Conservation (phyloP, 2,113 vertebrate species). For the Proteles cristata region DNA sequence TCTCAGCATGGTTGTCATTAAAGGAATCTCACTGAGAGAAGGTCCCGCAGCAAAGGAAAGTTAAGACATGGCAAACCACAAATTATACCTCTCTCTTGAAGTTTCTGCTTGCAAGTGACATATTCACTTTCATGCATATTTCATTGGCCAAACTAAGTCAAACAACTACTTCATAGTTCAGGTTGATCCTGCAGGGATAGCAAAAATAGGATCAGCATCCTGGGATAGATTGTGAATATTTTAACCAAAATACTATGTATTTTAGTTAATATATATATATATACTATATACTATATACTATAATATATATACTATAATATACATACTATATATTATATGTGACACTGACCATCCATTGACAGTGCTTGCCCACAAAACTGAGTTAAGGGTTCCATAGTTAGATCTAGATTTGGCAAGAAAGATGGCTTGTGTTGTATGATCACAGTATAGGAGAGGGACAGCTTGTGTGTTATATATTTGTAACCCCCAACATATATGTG, state of each 20-base stretch:
- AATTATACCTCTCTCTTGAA: background rate
- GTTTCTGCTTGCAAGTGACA: background rate
- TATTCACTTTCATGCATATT: background rate
- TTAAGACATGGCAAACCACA: background rate
- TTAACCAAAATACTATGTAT: too few relatives aligned
- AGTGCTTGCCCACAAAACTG: background rate
- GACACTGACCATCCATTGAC: background rate
- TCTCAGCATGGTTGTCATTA: background rate
- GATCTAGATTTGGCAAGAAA: background rate
- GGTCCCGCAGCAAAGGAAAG: background rate
- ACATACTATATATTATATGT: background rate
- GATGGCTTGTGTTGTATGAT: background rate
- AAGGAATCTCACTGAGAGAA: background rate
- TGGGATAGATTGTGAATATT: background rate
- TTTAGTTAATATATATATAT: too few relatives aligned
- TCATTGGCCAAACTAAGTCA: background rate
- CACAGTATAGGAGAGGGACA: background rate
- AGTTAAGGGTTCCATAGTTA: background rate
- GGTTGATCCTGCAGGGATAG: background rate
- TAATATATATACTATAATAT: too few relatives aligned
- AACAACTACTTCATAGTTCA: background rate
- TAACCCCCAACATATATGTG: background rate
- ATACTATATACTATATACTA: too few relatives aligned
- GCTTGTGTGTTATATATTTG: background rate
- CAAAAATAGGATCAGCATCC: background rate